Evolutionary conservation across 2,113 vertebrate genomes (phyloP).

Genomic region (Colaptes auratus): DNA sequence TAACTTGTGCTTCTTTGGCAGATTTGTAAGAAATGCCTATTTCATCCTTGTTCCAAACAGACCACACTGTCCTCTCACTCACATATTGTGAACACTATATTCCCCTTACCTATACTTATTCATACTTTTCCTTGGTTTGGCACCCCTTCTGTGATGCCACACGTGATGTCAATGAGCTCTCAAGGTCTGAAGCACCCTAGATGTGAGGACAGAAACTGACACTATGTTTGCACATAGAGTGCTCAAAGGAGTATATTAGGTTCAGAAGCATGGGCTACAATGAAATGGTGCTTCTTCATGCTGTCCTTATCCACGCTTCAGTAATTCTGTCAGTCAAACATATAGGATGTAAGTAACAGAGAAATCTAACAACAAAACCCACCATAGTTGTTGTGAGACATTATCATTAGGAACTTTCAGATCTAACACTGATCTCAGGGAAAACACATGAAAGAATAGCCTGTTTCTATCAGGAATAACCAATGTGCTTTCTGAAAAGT

Average conservation of each 20-base stretch:
- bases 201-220: neutral
- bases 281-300: neutral
- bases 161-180: neutral
- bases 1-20: neutral
- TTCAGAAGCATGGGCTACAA: neutral
- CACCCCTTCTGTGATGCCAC: neutral
- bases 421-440: neutral
- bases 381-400: neutral
- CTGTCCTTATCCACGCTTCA: neutral
- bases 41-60: conserved; percentile 34
- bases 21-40: neutral
- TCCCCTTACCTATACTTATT: neutral
- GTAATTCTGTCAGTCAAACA: neutral
- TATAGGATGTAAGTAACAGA: neutral
- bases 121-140: neutral
- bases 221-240: neutral
- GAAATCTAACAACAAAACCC: neutral
- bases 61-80: neutral
- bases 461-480: conserved; percentile 6
- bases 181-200: neutral
- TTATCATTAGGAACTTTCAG: neutral
- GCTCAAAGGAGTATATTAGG: neutral
- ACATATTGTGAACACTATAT: neutral
- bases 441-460: neutral
- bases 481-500: neutral